These are phyloP conservation scores for Anabas testudineus DNA, from an alignment of 2,797 vertebrate genomes.

Conservation along the genomic window DNA sequence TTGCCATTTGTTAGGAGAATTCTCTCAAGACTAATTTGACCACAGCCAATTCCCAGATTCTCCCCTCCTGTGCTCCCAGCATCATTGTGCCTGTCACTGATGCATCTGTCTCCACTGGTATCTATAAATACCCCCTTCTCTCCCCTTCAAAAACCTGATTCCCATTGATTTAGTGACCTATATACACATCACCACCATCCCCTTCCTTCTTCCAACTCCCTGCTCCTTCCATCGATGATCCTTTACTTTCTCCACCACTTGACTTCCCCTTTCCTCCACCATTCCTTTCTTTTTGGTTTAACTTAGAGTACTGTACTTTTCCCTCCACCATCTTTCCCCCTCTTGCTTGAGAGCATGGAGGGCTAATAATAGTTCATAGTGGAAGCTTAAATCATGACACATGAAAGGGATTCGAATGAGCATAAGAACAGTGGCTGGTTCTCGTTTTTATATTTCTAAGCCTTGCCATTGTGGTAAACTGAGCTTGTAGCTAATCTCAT, in stretches of 20 bases:
- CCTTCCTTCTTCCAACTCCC: conserved; percentile 50
- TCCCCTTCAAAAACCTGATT: conserved; percentile 85
- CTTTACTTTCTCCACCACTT: conserved; percentile 68
- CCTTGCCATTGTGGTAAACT: conserved; percentile 67
- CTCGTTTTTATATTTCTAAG: conserved; percentile 64
- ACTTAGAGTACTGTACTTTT: conserved; percentile 43
- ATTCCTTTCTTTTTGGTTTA: conserved; percentile 53
- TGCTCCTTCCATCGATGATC: conserved; percentile 66
- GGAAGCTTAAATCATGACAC: conserved; percentile 75
- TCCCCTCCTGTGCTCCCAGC: conserved; percentile 49
- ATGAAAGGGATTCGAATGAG: conserved; percentile 68
- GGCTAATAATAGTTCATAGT: conserved; percentile 81
- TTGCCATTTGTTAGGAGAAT: conserved; percentile 66
- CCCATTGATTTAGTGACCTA: conserved; percentile 89
- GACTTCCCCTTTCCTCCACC: conserved; percentile 53
- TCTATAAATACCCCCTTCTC: conserved; percentile 84
- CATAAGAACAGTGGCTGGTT: conserved; percentile 54
- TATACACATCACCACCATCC: conserved; percentile 81
- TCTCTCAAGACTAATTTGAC: conserved; percentile 71
- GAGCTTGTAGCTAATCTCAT: conserved; percentile 58
- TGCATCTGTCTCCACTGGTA: conserved; percentile 77
- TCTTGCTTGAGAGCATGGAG: conserved; percentile 67
- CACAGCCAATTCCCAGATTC: conserved; percentile 57
- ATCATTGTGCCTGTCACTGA: conserved; percentile 76
- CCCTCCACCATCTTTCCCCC: conserved; percentile 54